Base-by-base conservation (phyloP, 1,140 invertebrate genomes). In the Vanessa atalanta region DNA sequence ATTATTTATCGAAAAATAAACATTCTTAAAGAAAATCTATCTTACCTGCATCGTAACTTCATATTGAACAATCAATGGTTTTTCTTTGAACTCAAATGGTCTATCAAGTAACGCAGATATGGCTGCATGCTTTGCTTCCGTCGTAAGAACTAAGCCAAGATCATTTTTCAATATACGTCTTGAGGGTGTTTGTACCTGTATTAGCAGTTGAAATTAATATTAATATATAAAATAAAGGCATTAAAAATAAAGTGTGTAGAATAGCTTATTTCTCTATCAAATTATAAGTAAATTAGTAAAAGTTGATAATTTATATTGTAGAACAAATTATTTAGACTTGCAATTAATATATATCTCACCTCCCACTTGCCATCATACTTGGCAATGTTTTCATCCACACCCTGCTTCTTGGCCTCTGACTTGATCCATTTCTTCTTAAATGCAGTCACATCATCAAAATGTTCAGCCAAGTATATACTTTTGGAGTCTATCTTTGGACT, bases 71-170 rank as follows among this genome's bases (percentile, higher is more conserved):
- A 99, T 94, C 31, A 99, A 93, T 0, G 98, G 98, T 83, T 97
- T 98, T 60, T 95, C 95, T 47, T 93, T 94, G 88, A 99, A 99
- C 47, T 96, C 93, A 92, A 99, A 99, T 16, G 96, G 96, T 85
- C 95, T 96, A 63, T 94, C 93, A 9, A 99, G 93, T 48, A 95
- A 93, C n/a, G 97, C 94, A 15, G 98, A 94, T 81, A 99, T 98
- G 8, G 99, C 99, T 66, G 99, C 97, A 93, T 99, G 99, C 85
- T 98, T 98, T 9, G 98, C 99, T 94, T 98, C 98, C 0, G 97
- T 97, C 90, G 98, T 98, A 11, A 99, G 93, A 20, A 99, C 96
- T 65, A 99, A 93, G 61, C 98, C 98, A 79, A 96, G 90, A 90
- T 99, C 98, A 63, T 96, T 96, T 43, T 95, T 94, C 72, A 99